Conservation (phyloP, 1,140 invertebrate genomes). For the Drosophila pectinifera region DNA sequence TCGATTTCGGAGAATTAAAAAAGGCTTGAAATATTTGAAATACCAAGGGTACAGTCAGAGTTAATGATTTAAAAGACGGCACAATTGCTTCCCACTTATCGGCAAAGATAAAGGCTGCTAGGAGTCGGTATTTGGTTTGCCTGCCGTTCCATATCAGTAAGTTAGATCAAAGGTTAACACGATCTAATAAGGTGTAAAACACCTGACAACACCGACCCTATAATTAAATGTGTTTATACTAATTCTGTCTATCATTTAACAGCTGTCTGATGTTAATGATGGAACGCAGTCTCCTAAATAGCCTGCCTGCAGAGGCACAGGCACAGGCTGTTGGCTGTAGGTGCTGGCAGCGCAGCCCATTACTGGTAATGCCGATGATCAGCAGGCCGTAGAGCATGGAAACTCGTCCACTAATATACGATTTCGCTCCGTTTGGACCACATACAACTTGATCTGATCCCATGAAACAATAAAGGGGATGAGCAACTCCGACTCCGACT, state of each 20-base stretch:
- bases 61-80: not conserved
- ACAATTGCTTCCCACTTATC: not conserved
- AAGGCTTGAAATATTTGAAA: not conserved
- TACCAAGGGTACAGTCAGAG: not conserved
- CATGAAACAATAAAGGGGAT: constrained; percentile 49
- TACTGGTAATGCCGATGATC: constrained; percentile 54
- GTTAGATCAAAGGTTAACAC: constrained; percentile 56
- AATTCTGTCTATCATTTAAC: constrained; percentile 62
- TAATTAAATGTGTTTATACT: constrained; percentile 61
- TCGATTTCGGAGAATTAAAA: no score
- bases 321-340: constrained; percentile 38
- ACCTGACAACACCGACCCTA: constrained; percentile 59
- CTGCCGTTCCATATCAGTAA: constrained; percentile 45
- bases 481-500: constrained; percentile 15
- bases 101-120: not conserved
- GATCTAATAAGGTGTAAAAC: constrained; percentile 62
- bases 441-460: constrained; percentile 46
- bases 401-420: constrained; percentile 40
- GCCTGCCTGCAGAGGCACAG: constrained; percentile 32
- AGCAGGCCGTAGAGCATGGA: constrained; percentile 49
- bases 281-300: constrained; percentile 58
- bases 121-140: constrained; percentile 28
- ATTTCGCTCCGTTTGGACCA: constrained; percentile 50
- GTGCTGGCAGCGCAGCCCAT: constrained; percentile 42
- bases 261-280: constrained; percentile 60